A percentile compares a stretch with the other conserved stretches of the same genome.
Conservation (phyloP, 2,113 vertebrate species). For the Capricornis sumatraensis region DNA sequence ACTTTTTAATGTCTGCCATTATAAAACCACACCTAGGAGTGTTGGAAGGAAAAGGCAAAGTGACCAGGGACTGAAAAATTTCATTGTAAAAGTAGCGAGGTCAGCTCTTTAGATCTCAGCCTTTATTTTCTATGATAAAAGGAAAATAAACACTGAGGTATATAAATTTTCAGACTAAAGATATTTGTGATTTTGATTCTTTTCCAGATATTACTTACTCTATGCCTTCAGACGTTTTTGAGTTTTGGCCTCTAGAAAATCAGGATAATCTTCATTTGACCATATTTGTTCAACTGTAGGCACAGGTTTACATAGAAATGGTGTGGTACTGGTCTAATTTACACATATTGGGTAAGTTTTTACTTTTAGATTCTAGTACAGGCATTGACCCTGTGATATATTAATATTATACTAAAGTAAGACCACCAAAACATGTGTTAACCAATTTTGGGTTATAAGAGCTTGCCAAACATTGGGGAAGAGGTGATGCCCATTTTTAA, state of each 20-base stretch:
- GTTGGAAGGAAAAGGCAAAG: neutral
- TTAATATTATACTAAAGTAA: neutral
- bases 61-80: neutral
- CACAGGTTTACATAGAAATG: neutral
- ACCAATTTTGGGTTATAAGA: neutral
- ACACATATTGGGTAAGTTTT: neutral
- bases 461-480: neutral
- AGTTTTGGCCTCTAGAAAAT: constrained; percentile 15
- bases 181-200: neutral
- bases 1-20: neutral
- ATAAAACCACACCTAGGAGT: neutral
- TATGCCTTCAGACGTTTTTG: neutral
- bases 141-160: neutral
- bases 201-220: neutral
- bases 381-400: neutral
- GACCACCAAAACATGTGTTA: neutral
- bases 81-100: neutral
- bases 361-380: neutral
- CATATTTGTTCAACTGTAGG: neutral
- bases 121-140: neutral
- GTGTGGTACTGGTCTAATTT: neutral
- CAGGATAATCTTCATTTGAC: neutral
- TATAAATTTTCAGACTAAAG: neutral
- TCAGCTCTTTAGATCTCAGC: neutral
- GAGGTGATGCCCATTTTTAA: neutral